Percentiles rank a stretch among this genome's conserved stretches.
phyloP scores from a whole-genome alignment of 2,797 vertebrate species.

The Poecilia picta region DNA sequence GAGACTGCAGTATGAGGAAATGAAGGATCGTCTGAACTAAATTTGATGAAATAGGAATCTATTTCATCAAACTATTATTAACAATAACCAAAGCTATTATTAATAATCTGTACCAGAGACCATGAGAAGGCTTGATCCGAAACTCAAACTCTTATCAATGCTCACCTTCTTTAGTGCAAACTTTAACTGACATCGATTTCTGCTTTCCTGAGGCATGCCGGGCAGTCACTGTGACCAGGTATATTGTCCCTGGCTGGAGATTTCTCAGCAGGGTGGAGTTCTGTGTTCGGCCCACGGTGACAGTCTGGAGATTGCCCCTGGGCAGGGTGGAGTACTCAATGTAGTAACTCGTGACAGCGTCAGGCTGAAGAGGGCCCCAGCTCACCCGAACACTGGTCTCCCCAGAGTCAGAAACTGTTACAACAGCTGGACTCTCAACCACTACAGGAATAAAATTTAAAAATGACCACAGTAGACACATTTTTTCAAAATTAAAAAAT shows the following conservation, averaged over 20 bases:
- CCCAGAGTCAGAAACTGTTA: slow-evolving; percentile 85
- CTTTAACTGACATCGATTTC: slow-evolving; percentile 90
- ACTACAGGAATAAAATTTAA: slow-evolving; percentile 43
- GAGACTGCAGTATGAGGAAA: background rate
- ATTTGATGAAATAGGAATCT: no score
- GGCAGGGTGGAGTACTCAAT: slow-evolving; percentile 88
- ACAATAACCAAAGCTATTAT: background rate
- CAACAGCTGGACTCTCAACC: slow-evolving; percentile 82
- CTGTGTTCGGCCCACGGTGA: slow-evolving; percentile 76
- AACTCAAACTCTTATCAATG: background rate
- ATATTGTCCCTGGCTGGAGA: slow-evolving; percentile 87
- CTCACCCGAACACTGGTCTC: slow-evolving; percentile 86
- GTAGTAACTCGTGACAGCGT: slow-evolving; percentile 77
- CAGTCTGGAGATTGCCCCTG: slow-evolving; percentile 72
- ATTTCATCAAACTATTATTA: no score
- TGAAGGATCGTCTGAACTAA: no score
- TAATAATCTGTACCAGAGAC: background rate
- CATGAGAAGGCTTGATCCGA: background rate
- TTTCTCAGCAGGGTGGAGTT: slow-evolving; percentile 87
- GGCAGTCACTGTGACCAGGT: slow-evolving; percentile 90
- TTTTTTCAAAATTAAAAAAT: background rate
- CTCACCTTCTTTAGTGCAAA: slow-evolving; percentile 90
- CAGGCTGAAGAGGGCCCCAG: slow-evolving; percentile 87
- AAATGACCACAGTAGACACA: background rate
- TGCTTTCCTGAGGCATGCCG: slow-evolving; percentile 85